These are phyloP conservation scores for Hyposoter dolosus DNA, from an alignment of 2,888 invertebrate species.

Conservation along the genomic window DNA sequence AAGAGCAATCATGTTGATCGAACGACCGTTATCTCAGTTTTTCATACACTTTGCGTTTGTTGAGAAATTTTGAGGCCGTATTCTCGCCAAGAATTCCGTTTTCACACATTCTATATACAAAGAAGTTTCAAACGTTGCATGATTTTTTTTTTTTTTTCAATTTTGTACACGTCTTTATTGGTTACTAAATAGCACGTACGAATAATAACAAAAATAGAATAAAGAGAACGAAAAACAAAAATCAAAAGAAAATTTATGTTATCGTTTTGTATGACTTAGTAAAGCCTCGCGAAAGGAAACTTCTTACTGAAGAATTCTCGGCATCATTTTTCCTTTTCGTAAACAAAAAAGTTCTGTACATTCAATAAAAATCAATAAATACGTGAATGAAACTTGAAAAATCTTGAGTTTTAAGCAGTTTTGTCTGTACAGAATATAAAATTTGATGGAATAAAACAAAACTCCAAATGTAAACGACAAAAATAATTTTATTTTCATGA, in stretches of 20 bases:
- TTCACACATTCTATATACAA: too few species aligned
- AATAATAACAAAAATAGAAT: not conserved
- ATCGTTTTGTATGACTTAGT: not conserved
- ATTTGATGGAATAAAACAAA: too few species aligned
- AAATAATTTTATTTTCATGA: too few species aligned
- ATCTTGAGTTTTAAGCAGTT: too few species aligned
- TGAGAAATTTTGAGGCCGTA: not conserved
- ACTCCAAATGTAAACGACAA: too few species aligned
- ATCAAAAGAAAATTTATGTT: not conserved
- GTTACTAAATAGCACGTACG: not conserved
- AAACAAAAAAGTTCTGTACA: too few species aligned
- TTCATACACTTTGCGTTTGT: not conserved
- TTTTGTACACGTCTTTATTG: not conserved
- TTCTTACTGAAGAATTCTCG: not conserved
- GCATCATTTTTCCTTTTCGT: too few species aligned
- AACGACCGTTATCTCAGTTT: not conserved
- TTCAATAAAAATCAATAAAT: too few species aligned
- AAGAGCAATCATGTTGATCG: not conserved
- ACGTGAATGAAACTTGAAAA: too few species aligned
- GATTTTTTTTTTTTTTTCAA: not conserved
- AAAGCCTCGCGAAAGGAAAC: not conserved
- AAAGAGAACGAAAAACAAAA: not conserved
- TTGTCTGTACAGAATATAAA: too few species aligned
- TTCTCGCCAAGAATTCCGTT: not conserved
- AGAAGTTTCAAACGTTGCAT: not conserved